Base-by-base conservation (phyloP, 2,888 invertebrate genomes). In the Odontomyia ornata region DNA sequence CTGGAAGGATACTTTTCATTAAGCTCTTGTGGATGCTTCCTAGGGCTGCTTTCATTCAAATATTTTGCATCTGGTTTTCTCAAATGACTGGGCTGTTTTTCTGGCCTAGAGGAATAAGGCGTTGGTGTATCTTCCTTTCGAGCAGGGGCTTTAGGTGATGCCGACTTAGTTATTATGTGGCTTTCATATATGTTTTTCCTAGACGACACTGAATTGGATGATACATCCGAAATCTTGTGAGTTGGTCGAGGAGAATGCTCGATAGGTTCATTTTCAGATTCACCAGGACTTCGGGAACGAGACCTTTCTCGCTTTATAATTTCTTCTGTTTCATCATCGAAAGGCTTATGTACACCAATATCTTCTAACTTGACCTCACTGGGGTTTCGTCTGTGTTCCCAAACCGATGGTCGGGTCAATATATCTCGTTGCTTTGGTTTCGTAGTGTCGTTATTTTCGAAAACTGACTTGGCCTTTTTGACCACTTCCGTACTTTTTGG, bases 391-490 rank as follows among this genome's bases (percentile, higher is more conserved):
- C 80, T 80, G 4, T 83, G 84, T 79, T 88, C 87, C 82, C 87
- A 88, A 30, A 88, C 87, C 13, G 89, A 88, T 0, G 89, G 89
- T 77, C 89, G 84, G 52, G 84, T 88, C 21, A 89, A 82, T 71
- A 89, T 89, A 81, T 90, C 89, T 73, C 85, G 84, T 75, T 87
- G 88, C 76, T 86, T 83, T 9, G 82, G 77, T 80, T 79, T 83
- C 81, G 81, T 87, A 36, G 79, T 83, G 11, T 89, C 89, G 79
- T 91, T 90, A 79, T 89, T 92, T 86, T 93, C 93, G 85, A 93
- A 93, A 47, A 93, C 83, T 56, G 90, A 91, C 84, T 92, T 93
- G 0, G 93, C 93, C 84, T 91, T 91, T 71, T 90, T 89, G 0
- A 93, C 91, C n/a, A 90, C 90, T 80, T 91, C 91, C 64, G 89